phyloP scores from a whole-genome alignment of 2,113 vertebrate species.

The Dipodomys ordii region DNA sequence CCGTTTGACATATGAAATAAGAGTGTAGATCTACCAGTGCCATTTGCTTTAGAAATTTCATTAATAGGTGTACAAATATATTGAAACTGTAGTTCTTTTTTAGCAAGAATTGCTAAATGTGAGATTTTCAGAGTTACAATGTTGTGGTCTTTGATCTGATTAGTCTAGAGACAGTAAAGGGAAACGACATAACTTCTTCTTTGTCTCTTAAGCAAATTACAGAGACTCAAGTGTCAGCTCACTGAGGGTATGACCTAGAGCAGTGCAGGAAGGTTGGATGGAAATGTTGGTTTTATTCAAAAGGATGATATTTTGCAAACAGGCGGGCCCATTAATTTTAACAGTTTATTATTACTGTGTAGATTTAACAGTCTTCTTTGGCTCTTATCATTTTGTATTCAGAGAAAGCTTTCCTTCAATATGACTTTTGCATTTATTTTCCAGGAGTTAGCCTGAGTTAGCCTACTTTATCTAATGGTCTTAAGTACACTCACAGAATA shows the following conservation, averaged over 20 bases:
- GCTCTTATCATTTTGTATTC: constrained; percentile 25
- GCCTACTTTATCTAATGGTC: not conserved
- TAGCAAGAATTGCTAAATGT: not conserved
- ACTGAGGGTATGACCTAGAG: not conserved
- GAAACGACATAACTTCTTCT: not conserved
- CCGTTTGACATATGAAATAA: constrained; percentile 3
- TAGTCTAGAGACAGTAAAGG: not conserved
- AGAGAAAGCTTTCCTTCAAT: not conserved
- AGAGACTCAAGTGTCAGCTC: too few relatives aligned
- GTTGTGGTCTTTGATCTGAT: not conserved
- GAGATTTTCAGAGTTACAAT: not conserved
- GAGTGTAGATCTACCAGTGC: not conserved
- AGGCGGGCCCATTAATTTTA: not conserved
- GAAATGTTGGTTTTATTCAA: not conserved
- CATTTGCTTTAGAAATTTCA: not conserved
- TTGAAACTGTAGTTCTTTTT: not conserved
- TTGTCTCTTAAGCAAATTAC: not conserved
- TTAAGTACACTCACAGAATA: not conserved
- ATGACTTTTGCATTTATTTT: constrained; percentile 41
- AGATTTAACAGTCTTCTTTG: not conserved
- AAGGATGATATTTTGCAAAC: not conserved
- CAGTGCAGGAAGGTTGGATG: not conserved
- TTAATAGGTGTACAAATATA: not conserved
- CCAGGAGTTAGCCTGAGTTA: not conserved
- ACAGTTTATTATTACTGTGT: not conserved